Base-by-base conservation (phyloP, 1,140 invertebrate genomes). In the Pinna nobilis region DNA sequence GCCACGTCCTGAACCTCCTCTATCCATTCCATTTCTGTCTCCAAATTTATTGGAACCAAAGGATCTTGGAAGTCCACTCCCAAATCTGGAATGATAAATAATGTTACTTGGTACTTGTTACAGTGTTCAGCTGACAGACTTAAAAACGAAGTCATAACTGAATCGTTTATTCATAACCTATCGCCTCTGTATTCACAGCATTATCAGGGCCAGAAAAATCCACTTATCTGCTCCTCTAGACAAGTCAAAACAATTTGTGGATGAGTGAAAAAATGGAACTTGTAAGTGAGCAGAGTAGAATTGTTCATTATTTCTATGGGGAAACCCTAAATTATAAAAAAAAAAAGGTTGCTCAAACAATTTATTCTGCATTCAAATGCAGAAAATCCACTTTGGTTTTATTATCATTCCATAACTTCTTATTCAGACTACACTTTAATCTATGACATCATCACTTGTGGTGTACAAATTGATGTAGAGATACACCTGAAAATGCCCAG, bases 1-100 rank as follows among this genome's bases (percentile, higher is more conserved):
- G 28, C 91, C 89, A 37, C 67, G 86, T 51, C 90, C 89, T 20
- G 88, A 69, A 65, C 86, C 69, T 79, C 82, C 70, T 77, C 85
- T 78, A 47, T 74, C 82, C 77, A 47, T 84, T 78, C 55, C 84
- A 81, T 61, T 49, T 61, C 77, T 65, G 57, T 79, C 76, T 32
- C 72, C 74, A 70, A 70, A 77, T 51, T 72, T 80, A 41, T 39
- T 74, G 68, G 59, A 63, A 20, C 71, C 68, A 70, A 70, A 73
- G 15, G 65, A 68, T 18, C 49, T 51, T 44, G 61, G 70, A 25
- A 75, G 55, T 18, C 72, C 66, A 76, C 59, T 44, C 23, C 59
- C 59, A 63, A 63, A 63, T 44, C 59, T 63, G 39, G 3, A 63
- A 63, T 35, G 9, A 44, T 11, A n/a, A n/a, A 44, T 44, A 44